phyloP scores from a whole-genome alignment of 2,113 vertebrate species.

The Orycteropus afer region DNA sequence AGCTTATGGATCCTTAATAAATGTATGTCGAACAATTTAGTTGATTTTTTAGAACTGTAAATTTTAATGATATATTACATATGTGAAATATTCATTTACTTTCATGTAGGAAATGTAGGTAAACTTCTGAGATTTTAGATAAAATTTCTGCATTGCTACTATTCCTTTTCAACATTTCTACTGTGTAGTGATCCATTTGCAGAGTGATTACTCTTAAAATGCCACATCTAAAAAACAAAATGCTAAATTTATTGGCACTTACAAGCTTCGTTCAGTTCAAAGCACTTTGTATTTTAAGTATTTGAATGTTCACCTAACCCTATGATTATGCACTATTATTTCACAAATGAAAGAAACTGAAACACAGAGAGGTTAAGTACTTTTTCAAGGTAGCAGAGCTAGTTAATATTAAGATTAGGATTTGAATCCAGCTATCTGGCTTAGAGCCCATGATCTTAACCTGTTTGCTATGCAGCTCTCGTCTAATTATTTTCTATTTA shows the following conservation, averaged over 20 bases:
- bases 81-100: neutral
- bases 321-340: neutral
- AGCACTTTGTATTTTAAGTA: neutral
- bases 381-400: neutral
- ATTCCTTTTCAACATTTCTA: slow-evolving; percentile 39
- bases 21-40: neutral
- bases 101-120: neutral
- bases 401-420: neutral
- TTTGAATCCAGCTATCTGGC: neutral
- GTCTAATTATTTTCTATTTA: neutral
- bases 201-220: neutral
- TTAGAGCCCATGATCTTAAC: neutral
- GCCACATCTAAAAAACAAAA: neutral
- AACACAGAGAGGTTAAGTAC: neutral
- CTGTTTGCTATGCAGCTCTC: neutral
- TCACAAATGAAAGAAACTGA: slow-evolving; percentile 15
- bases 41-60: neutral
- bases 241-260: neutral
- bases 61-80: neutral
- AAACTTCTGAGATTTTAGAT: slow-evolving; percentile 28
- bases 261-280: neutral
- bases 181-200: neutral
- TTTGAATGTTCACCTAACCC: neutral
- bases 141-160: slow-evolving; percentile 26
- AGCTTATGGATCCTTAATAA: neutral